These are phyloP conservation scores for Eupsittula cactorum DNA, from an alignment of 2,113 vertebrate species.

Conservation along the genomic window DNA sequence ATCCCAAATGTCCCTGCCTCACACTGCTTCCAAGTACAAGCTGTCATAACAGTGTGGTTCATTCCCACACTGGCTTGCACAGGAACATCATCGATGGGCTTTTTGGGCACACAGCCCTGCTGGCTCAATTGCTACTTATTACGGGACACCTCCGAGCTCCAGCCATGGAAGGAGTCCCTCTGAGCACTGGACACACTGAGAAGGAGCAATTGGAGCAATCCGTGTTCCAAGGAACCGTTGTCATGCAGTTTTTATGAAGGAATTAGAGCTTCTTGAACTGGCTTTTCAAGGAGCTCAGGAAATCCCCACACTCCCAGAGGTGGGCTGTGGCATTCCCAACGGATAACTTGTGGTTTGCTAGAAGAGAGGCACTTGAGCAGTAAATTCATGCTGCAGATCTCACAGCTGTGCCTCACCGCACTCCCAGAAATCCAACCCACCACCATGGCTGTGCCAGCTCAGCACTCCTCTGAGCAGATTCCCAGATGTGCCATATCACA, in stretches of 20 bases:
- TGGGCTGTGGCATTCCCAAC: not conserved
- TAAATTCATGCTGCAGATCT: not conserved
- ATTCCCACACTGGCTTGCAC: rapidly evolving
- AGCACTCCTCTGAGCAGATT: not conserved
- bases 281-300: not conserved
- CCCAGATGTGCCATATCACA: not conserved
- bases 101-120: not conserved
- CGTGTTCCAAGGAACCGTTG: rapidly evolving
- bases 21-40: rapidly evolving
- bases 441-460: not conserved
- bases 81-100: not conserved
- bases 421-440: not conserved
- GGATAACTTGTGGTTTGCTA: not conserved
- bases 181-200: no score
- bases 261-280: not conserved
- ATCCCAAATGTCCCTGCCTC: not conserved
- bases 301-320: not conserved
- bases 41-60: rapidly evolving
- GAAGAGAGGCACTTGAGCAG: not conserved
- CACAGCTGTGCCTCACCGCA: not conserved
- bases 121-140: not conserved
- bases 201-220: not conserved
- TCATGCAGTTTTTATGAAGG: not conserved
- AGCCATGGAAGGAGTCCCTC: not conserved
- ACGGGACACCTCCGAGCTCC: not conserved